phyloP scores from a whole-genome alignment of 1,140 invertebrate genomes.

The Archegozetes longisetosus region DNA sequence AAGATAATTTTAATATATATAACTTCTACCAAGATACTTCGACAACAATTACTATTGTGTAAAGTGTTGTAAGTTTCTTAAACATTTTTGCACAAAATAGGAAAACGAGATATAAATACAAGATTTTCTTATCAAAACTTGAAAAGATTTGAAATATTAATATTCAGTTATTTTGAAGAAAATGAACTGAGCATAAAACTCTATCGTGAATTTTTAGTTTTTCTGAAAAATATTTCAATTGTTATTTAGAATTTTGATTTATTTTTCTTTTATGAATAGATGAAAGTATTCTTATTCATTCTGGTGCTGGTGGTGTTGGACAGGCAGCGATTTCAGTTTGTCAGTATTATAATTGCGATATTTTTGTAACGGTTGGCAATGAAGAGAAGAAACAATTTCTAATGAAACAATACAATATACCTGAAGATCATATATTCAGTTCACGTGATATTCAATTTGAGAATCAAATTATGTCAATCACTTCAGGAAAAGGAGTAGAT shows the following conservation, averaged over 20 bases:
- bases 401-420: slow-evolving; percentile 61
- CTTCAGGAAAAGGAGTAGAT: slow-evolving; percentile 51
- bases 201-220: too few species aligned
- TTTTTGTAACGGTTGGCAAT: slow-evolving; percentile 72
- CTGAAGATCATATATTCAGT: slow-evolving; percentile 67
- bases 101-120: too few species aligned
- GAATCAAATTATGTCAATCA: slow-evolving; percentile 57
- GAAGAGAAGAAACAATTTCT: slow-evolving; percentile 74
- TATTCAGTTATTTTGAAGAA: too few species aligned
- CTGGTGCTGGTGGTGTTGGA: slow-evolving; percentile 86
- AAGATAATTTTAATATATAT: too few species aligned
- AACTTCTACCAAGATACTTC: too few species aligned
- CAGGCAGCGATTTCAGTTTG: slow-evolving; percentile 88
- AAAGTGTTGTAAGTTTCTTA: too few species aligned
- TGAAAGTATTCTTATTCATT: slow-evolving; percentile 76
- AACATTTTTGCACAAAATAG: too few species aligned
- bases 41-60: too few species aligned
- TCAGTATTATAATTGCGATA: slow-evolving; percentile 61
- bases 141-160: too few species aligned
- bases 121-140: too few species aligned
- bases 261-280: slow-evolving; percentile 45
- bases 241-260: slow-evolving; percentile 32
- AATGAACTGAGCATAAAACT: too few species aligned
- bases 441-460: slow-evolving; percentile 83
- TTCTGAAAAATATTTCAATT: too few species aligned